Evolutionary conservation across 53 echinoderm and acorn worm species (phyloP), one percentile per base, ranked within the genome.

Genomic region (Crossaster papposus): DNA sequence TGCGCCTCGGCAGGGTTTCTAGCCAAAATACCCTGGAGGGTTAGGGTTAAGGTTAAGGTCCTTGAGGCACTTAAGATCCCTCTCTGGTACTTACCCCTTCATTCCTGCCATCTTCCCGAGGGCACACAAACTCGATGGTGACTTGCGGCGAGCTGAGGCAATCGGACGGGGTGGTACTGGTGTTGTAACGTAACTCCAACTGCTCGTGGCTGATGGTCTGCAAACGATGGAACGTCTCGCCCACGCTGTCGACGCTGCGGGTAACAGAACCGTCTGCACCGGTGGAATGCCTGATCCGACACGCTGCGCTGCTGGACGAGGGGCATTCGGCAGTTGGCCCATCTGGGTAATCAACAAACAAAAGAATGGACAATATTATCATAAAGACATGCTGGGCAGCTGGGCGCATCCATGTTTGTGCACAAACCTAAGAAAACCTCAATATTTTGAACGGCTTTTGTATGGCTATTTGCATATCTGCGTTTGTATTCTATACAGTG

Each of bases 121-220:
- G 98, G 79, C 98, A 98, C 10, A 94, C 91, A 83, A 98, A 98
- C 37, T 88, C 83, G 72, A 98, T 91, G 24, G 90, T 98, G 14
- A 93, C 90, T 30, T 77, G 71, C 5, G 98, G 96, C 6, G 29
- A 64, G 11, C 92, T 92, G 29, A 72, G 72, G 81, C 98, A 98
- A 1, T 80, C 90, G 22, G 31, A 51, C 1, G 84, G 85, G n/a
- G 30, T 83, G 12, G 30, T 79, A 36, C 38, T 62, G 23, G 62
- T 81, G 29, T 74, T 89, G 84, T 98, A 98, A 0, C 65, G 88
- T 36, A 98, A 93, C 86, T 89, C 81, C 2, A 92, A 63, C 24
- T 91, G 80, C 34, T 96, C 85, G 4, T 92, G 87, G 30, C 88
- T 78, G 9, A 92, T 55, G 14, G 74, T 64, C 76, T 73, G 65